phyloP scores from a whole-genome alignment of 2,888 invertebrate species.

The Mimas tiliae region DNA sequence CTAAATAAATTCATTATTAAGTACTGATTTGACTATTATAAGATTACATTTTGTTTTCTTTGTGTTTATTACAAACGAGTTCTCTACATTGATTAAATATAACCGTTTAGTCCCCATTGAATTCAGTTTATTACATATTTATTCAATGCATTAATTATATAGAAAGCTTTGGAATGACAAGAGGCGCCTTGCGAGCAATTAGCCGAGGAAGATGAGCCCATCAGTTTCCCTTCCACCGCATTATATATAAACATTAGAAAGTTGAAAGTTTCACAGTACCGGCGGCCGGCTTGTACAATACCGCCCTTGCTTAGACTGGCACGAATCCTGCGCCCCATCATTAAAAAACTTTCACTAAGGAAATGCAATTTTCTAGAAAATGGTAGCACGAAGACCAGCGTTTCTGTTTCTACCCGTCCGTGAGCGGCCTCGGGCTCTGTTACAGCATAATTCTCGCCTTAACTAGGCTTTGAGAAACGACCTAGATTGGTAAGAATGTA shows the following conservation, averaged over 20 bases:
- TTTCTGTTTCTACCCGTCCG: conserved; percentile 78
- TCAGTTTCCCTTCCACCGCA: conserved; percentile 44
- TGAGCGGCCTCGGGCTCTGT: conserved; percentile 66
- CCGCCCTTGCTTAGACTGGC: conserved; percentile 60
- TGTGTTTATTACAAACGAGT: conserved; percentile 18
- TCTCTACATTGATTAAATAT: conserved; percentile 28
- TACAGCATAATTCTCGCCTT: conserved; percentile 68
- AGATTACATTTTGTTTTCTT: conserved; percentile 30
- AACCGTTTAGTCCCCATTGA: conserved; percentile 9
- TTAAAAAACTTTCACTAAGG: conserved; percentile 80
- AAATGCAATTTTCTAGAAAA: conserved; percentile 84
- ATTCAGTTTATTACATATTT: conserved; percentile 29
- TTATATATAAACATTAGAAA: conserved; percentile 62
- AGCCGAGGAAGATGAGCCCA: conserved; percentile 52
- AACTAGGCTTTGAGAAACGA: conserved; percentile 64
- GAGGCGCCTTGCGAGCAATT: conserved; percentile 48
- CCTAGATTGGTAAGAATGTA: conserved; percentile 62
- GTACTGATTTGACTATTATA: conserved; percentile 33
- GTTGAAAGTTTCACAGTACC: conserved; percentile 43
- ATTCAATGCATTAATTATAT: conserved; percentile 36
- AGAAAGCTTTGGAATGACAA: conserved; percentile 49
- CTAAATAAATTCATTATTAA: conserved; percentile 33
- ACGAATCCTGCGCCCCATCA: conserved; percentile 73
- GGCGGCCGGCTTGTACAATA: conserved; percentile 59
- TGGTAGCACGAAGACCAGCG: conserved; percentile 76